Base-by-base conservation (phyloP, 2,888 invertebrate genomes). In the Syritta pipiens region DNA sequence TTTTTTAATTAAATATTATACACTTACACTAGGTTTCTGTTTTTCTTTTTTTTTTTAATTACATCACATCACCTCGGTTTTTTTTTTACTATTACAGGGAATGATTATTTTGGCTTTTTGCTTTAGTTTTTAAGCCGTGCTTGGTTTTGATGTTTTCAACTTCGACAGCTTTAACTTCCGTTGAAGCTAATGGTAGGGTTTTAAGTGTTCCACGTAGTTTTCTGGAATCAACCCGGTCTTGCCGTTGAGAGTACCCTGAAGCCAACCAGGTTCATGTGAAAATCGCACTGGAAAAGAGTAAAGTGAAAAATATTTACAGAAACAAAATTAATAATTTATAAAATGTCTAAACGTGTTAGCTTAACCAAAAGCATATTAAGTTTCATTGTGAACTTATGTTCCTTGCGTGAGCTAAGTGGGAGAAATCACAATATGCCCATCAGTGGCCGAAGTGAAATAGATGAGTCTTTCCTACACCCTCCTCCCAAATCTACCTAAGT, bases 191-290 rank as follows among this genome's bases (percentile, higher is more conserved):
- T 86, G 85, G 84, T 88, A 88, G 82, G 87, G 85, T 86, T 88
- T 88, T 77, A 88, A 84, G 82, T 88, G 88, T 90, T 98, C 97
- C 68, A 98, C 97, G 90, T 98, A 98, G 91, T 98, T 98, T 89
- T 96, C 96, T 79, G 98, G 98, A 89, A 98, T 95, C 82, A 98
- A 92, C 51, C 98, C 98, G 49, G 94, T 94, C 90, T 94, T 94
- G 74, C 98, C 98, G 89, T 96, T 94, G 83, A 98, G 91, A 59
- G 95, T 95, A 82, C 99, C 99, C 89, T 98, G 97, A 85, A 99
- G 91, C 99, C 99, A 99, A 83, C 99, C 98, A 14, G 98, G 98
- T 90, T 99, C 99, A 86, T 95, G 93, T 19, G 97, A 97, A 83
- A 93, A 92, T 85, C 94, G 93, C 74, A 97, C 97, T 97, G 89